Base-by-base conservation (phyloP, 2,113 vertebrate species). In the Merops nubicus region DNA sequence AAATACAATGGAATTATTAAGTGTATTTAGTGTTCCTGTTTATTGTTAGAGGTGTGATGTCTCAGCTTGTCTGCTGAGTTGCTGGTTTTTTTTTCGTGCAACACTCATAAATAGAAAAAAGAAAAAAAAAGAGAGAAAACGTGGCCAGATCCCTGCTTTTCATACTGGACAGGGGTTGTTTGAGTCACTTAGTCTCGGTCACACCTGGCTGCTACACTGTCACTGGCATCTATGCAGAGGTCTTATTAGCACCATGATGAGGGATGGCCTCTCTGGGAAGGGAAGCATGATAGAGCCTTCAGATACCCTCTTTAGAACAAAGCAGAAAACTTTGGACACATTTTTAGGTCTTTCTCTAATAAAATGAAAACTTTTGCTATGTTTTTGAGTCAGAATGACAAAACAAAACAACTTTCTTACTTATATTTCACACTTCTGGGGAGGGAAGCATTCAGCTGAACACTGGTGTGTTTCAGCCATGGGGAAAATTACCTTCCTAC, bases 401-500 rank as follows among this genome's bases (percentile, higher is more conserved):
- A 56, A 89, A 47, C 19, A 65, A 56, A 84, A n/a, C 26, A 75
- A 79, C 15, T 23, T 38, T 76, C 82, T 89, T 23, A 42, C 85
- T 94, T 96, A 63, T 42, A 47, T 8, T 3, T 82, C 48, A 29
- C 11, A 5, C 57, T 69, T 33, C 36, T 74, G 22, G 20, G 72
- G 50, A 74, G 19, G 70, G 59, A 29, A 89, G 10, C 29, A 77
- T 47, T 85, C 75, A 80, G 40, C 29, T 77, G 38, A 77, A 85
- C 83, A 53, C 15, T 50, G 25, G 3, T 53, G 9, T 82, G 45
- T 65, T 90, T 93, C 67, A 93, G 25, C 63, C 54, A 21, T 22
- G 29, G 26, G 54, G 83, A 65, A 94, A 91, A 77, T 50, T 88
- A 33, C 83, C 56, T 85, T 96, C 73, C 83, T 95, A 68, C 91